A percentile compares a stretch with the other conserved stretches of the same genome.
Conservation (phyloP, 2,888 invertebrate genomes). For the Smittia aterrima region DNA sequence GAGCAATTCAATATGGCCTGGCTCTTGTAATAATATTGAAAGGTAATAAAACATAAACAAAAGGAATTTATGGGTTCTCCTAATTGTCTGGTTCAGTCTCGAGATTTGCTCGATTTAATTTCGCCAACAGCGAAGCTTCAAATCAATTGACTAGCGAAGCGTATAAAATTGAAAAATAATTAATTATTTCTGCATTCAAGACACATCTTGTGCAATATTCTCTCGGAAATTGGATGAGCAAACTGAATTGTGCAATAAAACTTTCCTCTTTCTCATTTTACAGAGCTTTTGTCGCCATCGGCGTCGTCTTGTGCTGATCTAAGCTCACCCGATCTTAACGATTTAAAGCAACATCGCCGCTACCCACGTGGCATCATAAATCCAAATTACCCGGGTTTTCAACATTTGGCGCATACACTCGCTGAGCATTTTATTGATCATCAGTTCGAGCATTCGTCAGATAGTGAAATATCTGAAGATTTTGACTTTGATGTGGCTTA, state of each 20-base stretch:
- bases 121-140: no score
- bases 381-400: constrained; percentile 82
- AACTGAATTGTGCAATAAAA: no score
- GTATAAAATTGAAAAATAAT: no score
- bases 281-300: constrained; percentile 44
- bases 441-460: constrained; percentile 52
- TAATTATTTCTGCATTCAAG: no score
- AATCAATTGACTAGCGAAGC: no score
- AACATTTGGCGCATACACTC: constrained; percentile 73
- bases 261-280: not conserved
- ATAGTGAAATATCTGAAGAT: constrained; percentile 50
- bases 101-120: no score
- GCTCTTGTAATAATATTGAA: not conserved
- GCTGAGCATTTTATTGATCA: constrained; percentile 52
- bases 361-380: constrained; percentile 73
- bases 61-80: not conserved
- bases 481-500: constrained; percentile 31
- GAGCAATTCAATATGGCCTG: not conserved
- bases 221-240: no score
- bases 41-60: constrained; percentile 11
- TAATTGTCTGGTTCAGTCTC: no score
- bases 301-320: constrained; percentile 44
- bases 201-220: no score
- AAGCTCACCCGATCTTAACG: constrained; percentile 46
- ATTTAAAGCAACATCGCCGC: constrained; percentile 43